Conservation (phyloP, 2,797 vertebrate genomes). For the Phrynocephalus guinanensis region DNA sequence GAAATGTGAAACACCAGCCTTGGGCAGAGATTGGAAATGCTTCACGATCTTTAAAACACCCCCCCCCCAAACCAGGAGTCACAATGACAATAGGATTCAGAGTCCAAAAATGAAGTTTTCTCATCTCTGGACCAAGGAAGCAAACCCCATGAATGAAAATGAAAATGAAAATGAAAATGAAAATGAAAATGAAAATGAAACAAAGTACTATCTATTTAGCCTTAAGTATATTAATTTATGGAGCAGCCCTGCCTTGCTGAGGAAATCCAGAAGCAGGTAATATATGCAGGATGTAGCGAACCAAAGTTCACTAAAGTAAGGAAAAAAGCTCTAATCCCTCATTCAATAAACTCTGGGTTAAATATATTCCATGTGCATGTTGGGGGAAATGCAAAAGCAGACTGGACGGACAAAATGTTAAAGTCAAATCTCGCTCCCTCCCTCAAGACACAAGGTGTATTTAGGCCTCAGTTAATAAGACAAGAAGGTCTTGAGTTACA, state of each 20-base stretch:
- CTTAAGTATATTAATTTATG: conserved; percentile 70
- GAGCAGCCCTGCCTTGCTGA: conserved; percentile 73
- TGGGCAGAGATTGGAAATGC: no score
- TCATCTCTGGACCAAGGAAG: conserved; percentile 45
- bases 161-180: conserved; percentile 1
- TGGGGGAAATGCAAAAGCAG: conserved; percentile 70
- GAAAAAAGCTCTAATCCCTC: conserved; percentile 81
- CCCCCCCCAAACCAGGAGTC: no score
- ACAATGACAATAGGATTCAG: no score
- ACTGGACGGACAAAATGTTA: conserved; percentile 65
- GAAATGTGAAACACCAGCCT: no score
- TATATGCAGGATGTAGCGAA: conserved; percentile 75
- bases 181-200: conserved; percentile 49
- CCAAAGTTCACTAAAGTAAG: conserved; percentile 79
- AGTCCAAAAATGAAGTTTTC: no score
- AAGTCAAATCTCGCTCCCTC: conserved; percentile 53
- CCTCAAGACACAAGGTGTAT: conserved; percentile 57
- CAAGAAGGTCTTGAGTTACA: conserved; percentile 36
- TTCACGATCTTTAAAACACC: no score
- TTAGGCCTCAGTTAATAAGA: conserved; percentile 47
- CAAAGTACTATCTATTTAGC: conserved; percentile 71
- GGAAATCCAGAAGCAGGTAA: conserved; percentile 74
- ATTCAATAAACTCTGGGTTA: conserved; percentile 74
- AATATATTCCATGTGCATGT: conserved; percentile 64
- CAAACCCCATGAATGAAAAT: conserved; percentile 50